A percentile compares a stretch with the other conserved stretches of the same genome.
These are phyloP conservation scores for Salminus brasiliensis DNA, from an alignment of 2,113 vertebrate genomes.

Conservation along the genomic window DNA sequence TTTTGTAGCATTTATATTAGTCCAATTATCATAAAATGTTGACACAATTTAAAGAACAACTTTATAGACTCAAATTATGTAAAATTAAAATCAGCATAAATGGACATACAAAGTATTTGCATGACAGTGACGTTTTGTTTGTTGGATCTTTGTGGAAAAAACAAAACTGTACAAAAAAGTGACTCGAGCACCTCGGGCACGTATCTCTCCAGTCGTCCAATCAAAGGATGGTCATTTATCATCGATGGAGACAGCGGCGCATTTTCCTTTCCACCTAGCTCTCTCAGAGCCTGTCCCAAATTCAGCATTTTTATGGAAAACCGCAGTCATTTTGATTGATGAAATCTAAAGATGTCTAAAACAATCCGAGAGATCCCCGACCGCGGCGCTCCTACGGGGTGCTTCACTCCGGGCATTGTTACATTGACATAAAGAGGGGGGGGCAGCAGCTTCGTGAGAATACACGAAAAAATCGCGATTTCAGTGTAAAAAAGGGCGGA, in stretches of 20 bases:
- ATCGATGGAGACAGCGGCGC: conserved; percentile 97
- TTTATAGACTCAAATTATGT: no score
- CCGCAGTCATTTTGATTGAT: conserved; percentile 99
- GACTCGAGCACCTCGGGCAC: no score
- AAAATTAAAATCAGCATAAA: no score
- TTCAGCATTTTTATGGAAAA: conserved; percentile 99
- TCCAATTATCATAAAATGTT: no score
- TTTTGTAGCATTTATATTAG: no score
- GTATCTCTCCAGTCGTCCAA: conserved; percentile 84
- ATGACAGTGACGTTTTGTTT: no score
- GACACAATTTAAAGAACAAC: no score
- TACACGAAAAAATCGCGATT: conserved; percentile 92
- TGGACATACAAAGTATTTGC: no score
- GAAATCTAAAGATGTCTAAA: conserved; percentile 99
- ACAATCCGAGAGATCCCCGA: conserved; percentile 97
- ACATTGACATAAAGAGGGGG: conserved; percentile 76
- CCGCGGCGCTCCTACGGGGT: conserved; percentile 97
- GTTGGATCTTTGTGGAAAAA: conserved; percentile 15
- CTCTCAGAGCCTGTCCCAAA: conserved; percentile 97
- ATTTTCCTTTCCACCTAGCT: conserved; percentile 98
- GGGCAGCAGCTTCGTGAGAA: conserved; percentile 90
- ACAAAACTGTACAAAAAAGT: conserved; percentile 44
- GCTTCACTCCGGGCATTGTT: conserved; percentile 99
- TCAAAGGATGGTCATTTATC: conserved; percentile 99
- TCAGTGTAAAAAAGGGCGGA: conserved; percentile 82